Evolutionary conservation across 2,888 invertebrate species (phyloP), one percentile per base, ranked within the genome.

Genomic region (Cordilura impudica): DNA sequence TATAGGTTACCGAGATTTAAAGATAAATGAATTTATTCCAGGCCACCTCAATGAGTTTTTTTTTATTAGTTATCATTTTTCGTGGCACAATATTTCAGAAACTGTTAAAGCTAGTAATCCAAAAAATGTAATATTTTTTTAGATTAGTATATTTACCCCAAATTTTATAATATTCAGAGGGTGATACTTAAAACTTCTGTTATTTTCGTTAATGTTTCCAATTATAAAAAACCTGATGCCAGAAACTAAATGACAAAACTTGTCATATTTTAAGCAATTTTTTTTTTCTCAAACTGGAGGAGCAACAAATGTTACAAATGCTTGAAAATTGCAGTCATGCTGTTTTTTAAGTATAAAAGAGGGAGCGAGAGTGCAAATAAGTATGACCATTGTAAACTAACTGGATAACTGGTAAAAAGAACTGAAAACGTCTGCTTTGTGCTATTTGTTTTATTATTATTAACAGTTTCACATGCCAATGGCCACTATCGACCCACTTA

Each of bases 401-500:
- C 16, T 43, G 21, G 2, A 4, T 21, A 63, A 19, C 7, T 16
- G 19, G 14, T 4, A 45, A 2, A 39, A 5, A 7, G 18, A 3
- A 60, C n/a, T 31, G 61, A 72, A 45, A 45, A 53, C 26, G 63
- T 49, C 63, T 63, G 49, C 21, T 63, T 49, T 63, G 49, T n/a
- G 10, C 2, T 16, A 45, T 49, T 18, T 63, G n/a, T 67, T n/a
- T 65, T 21, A 43, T 4, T 8, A 14, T 4, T 16, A 39, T 31
- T 51, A 2, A 51, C 66, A 60, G 56, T 45, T 75, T 51, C 67
- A 72, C 71, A 79, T 72, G 80, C 82, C 81, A 80, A 51, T 79
- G 82, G 82, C 81, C 74, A 81, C 75, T 72, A 73, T 81, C 82
- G 82, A 81, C 82, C 80, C 81, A 82, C 80, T 82, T 82, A 80